Conservation (phyloP, 92 coral and sea anemone genomes). For the Ricordea florida region DNA sequence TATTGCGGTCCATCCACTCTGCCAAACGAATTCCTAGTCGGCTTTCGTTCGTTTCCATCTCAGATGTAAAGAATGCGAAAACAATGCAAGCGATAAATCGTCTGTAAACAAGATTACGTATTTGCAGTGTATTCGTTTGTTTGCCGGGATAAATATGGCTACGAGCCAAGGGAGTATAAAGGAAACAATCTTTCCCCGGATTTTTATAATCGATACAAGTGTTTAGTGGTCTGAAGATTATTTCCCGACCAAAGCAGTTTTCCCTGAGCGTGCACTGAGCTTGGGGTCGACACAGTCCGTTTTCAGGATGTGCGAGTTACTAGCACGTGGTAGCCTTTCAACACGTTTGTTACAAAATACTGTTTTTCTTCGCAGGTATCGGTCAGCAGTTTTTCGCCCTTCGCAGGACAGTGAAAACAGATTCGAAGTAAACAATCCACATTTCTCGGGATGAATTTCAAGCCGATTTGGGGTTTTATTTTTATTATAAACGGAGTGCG, state of each 20-base stretch:
- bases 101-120: background rate
- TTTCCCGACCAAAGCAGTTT: too few species aligned
- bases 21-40: too few species aligned
- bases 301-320: background rate
- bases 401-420: background rate
- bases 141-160: background rate
- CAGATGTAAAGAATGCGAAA: too few species aligned
- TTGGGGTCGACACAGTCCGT: too few species aligned
- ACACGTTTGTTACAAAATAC: conserved; percentile 1
- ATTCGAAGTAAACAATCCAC: background rate
- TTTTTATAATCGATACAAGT: too few species aligned
- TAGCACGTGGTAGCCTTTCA: conserved; percentile 13
- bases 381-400: background rate
- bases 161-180: too few species aligned
- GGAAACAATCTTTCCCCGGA: too few species aligned
- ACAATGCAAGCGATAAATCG: background rate
- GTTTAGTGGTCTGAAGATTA: too few species aligned
- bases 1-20: too few species aligned
- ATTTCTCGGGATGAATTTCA: background rate
- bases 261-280: too few species aligned
- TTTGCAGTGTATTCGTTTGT: background rate
- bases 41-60: too few species aligned
- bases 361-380: background rate
- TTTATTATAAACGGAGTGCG: background rate
- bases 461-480: background rate